phyloP scores from a whole-genome alignment of 1,140 invertebrate genomes.

The Apocrypta bakeri region DNA sequence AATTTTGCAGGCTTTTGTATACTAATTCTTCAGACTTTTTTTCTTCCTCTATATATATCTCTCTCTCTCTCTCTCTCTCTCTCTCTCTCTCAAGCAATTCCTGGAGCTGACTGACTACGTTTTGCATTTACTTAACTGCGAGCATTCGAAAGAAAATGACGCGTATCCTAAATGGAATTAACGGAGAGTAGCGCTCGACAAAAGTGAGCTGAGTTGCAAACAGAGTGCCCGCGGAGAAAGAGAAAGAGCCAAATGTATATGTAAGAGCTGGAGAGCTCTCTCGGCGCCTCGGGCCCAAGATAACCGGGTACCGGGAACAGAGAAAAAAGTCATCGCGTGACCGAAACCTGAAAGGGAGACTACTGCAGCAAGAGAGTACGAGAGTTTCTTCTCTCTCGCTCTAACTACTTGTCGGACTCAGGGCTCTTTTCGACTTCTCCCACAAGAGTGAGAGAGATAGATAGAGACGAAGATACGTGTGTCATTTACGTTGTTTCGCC shows the following conservation, averaged over 20 bases:
- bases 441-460: neutral
- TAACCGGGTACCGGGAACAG: conserved; percentile 65
- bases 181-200: conserved; percentile 3
- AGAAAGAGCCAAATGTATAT: neutral
- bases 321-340: conserved; percentile 70
- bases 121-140: conserved; percentile 42
- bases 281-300: conserved; percentile 47
- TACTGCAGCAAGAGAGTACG: neutral
- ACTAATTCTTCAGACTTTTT: conserved; percentile 40
- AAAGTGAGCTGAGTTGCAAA: neutral
- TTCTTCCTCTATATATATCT: neutral
- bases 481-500: neutral
- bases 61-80: neutral
- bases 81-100: conserved; percentile 20
- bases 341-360: conserved; percentile 65
- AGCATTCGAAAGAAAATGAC: neutral
- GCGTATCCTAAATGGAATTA: conserved; percentile 44
- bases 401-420: neutral
- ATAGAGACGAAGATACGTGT: neutral
- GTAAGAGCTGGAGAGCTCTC: neutral
- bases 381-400: neutral
- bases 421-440: conserved; percentile 19
- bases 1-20: conserved; percentile 40
- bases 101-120: conserved; percentile 2
- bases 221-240: neutral